Conservation (phyloP, 2,797 vertebrate species). For the Kryptopterus vitreolus region DNA sequence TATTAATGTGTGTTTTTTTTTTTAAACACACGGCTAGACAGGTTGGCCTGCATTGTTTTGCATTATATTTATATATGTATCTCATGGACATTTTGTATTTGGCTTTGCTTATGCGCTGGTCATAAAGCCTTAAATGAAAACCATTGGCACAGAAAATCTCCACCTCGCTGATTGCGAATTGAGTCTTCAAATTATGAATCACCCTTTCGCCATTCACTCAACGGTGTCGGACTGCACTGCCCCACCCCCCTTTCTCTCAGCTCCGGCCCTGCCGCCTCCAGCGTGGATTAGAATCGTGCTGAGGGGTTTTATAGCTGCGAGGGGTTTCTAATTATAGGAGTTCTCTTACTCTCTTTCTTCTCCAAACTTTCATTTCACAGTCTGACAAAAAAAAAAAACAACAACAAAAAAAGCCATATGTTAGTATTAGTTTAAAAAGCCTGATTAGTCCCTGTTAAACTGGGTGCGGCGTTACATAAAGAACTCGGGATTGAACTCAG, state of each 20-base stretch:
- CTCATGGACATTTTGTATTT: neutral
- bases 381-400: no score
- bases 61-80: neutral
- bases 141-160: neutral
- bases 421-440: conserved; percentile 10
- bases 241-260: neutral
- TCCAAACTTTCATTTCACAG: neutral
- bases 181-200: conserved; percentile 22
- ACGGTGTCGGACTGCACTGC: neutral
- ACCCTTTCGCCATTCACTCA: neutral
- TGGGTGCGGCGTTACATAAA: conserved; percentile 30
- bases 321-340: conserved; percentile 16
- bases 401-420: neutral
- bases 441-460: conserved; percentile 4
- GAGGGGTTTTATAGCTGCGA: conserved; percentile 21
- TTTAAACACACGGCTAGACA: neutral
- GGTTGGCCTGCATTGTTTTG: neutral
- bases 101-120: neutral
- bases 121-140: neutral
- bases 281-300: conserved; percentile 35
- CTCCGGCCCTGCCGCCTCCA: neutral
- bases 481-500: conserved; percentile 51
- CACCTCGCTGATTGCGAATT: conserved; percentile 6
- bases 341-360: conserved; percentile 9
- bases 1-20: neutral